Conservation (phyloP, 2,888 invertebrate genomes). For the Noctua pronuba region DNA sequence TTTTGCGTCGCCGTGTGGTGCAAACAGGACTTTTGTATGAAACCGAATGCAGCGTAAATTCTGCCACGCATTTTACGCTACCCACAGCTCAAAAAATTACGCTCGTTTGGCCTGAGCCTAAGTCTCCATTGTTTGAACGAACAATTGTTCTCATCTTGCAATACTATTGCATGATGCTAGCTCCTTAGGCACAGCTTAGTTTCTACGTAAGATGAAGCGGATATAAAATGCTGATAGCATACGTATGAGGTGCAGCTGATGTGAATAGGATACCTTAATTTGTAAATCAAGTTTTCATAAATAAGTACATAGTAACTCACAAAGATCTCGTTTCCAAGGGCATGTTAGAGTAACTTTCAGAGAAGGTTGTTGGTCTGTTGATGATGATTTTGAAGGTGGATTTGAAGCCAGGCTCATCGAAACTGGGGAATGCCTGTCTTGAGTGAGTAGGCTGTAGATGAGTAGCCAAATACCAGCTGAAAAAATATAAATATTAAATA, state of each 20-base stretch:
- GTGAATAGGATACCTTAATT: too few species aligned
- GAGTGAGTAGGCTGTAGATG: slow-evolving; percentile 95
- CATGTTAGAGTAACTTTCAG: slow-evolving; percentile 85
- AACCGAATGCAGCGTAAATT: too few species aligned
- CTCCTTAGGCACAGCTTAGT: background rate
- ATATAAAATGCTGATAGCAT: too few species aligned
- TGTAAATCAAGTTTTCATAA: background rate
- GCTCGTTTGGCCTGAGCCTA: too few species aligned
- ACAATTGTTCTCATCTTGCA: too few species aligned
- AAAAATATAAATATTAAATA: slow-evolving; percentile 24
- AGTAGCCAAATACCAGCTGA: slow-evolving; percentile 94
- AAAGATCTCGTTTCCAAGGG: slow-evolving; percentile 61
- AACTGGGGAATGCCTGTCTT: slow-evolving; percentile 95
- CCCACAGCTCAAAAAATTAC: too few species aligned
- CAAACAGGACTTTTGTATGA: too few species aligned
- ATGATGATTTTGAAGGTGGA: slow-evolving; percentile 90
- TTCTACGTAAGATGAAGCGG: too few species aligned
- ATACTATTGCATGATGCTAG: background rate
- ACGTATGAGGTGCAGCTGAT: too few species aligned
- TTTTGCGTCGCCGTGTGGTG: too few species aligned
- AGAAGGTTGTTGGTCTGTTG: slow-evolving; percentile 79
- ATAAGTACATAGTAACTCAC: slow-evolving; percentile 70
- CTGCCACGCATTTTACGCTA: too few species aligned
- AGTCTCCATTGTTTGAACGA: too few species aligned
- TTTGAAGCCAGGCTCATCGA: slow-evolving; percentile 94